Conservation (phyloP, 2,113 vertebrate species). For the Centropristis striata region DNA sequence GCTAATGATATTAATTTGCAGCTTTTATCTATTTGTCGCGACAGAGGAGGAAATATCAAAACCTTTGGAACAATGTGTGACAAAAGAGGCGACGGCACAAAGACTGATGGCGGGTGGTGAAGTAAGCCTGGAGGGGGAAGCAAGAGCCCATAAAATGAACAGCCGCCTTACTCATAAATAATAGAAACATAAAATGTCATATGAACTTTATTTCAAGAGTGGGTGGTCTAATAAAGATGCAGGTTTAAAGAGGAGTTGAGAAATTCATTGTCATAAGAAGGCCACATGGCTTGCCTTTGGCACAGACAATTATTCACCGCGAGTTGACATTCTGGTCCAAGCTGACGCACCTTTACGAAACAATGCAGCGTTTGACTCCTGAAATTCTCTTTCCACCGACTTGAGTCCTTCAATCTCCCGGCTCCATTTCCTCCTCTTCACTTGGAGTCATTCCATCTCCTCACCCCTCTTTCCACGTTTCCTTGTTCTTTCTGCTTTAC, state of each 20-base stretch:
- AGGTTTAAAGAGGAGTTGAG: slow-evolving; percentile 84
- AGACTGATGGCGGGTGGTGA: slow-evolving; percentile 77
- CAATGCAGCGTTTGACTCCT: slow-evolving; percentile 48
- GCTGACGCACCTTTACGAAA: slow-evolving; percentile 72
- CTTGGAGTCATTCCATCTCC: slow-evolving; percentile 55
- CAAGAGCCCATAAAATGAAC: slow-evolving; percentile 82
- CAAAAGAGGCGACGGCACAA: slow-evolving; percentile 67
- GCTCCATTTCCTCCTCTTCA: slow-evolving; percentile 50
- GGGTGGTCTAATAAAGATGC: slow-evolving; percentile 86
- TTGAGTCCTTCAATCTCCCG: slow-evolving; percentile 21
- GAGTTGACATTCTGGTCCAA: slow-evolving; percentile 75
- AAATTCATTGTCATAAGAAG: slow-evolving; percentile 81
- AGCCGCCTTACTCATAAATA: slow-evolving; percentile 85
- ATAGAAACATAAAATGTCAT: slow-evolving; percentile 87
- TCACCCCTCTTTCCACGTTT: slow-evolving; percentile 53
- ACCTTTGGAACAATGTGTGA: slow-evolving; percentile 66
- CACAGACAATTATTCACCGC: slow-evolving; percentile 68
- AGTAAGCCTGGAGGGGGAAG: slow-evolving; percentile 74
- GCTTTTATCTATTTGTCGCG: slow-evolving; percentile 78
- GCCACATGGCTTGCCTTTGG: slow-evolving; percentile 69
- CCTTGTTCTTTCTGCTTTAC: slow-evolving; percentile 83
- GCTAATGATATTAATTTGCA: slow-evolving; percentile 73
- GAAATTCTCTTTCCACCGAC: slow-evolving; percentile 37
- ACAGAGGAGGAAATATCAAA: slow-evolving; percentile 72
- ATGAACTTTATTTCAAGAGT: slow-evolving; percentile 87